Evolutionary conservation across 2,797 vertebrate species (phyloP).

Genomic region (Selene dorsalis): DNA sequence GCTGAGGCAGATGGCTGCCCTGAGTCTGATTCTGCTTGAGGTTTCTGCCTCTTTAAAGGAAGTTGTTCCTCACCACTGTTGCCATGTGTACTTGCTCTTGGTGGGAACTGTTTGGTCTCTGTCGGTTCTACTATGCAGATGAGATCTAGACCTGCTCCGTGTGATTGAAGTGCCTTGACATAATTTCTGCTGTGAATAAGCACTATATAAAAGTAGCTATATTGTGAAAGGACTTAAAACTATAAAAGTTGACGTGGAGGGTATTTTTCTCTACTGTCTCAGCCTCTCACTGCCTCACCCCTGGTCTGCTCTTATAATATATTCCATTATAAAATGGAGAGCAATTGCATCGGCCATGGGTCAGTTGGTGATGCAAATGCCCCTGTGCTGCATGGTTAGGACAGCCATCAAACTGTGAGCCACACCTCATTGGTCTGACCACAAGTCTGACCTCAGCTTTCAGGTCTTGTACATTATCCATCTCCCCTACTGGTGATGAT

Average conservation of each 20-base stretch:
- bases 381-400: not conserved
- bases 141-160: too few relatives aligned
- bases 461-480: constrained; percentile 36
- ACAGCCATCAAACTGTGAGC: constrained; percentile 32
- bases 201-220: too few relatives aligned
- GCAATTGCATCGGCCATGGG: constrained; percentile 6
- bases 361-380: constrained; percentile 35
- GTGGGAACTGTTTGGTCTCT: too few relatives aligned
- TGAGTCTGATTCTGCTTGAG: too few relatives aligned
- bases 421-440: constrained; percentile 9
- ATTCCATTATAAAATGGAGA: constrained; percentile 20
- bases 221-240: not conserved
- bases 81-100: too few relatives aligned
- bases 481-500: constrained; percentile 37
- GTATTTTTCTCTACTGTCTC: constrained; percentile 16
- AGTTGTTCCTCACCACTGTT: too few relatives aligned
- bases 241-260: constrained; percentile 21
- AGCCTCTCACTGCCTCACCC: constrained; percentile 16
- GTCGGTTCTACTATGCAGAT: too few relatives aligned
- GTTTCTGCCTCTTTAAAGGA: too few relatives aligned
- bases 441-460: constrained; percentile 47
- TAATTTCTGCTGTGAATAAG: too few relatives aligned
- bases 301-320: not conserved
- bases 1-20: too few relatives aligned
- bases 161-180: too few relatives aligned